phyloP scores from a whole-genome alignment of 1,140 invertebrate genomes.

The Pseudomyrmex gracilis region DNA sequence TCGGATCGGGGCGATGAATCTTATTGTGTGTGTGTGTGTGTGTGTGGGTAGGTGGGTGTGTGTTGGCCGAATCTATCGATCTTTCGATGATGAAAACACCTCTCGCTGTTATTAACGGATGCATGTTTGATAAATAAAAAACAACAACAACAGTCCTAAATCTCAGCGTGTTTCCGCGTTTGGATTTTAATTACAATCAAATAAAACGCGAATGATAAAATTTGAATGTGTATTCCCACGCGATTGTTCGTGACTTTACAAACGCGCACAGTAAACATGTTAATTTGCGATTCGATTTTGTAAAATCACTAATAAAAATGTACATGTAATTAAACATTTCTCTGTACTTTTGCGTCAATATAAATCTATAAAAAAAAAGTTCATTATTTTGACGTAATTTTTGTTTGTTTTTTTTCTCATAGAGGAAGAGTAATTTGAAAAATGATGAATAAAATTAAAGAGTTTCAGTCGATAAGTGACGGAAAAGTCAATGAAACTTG shows the following conservation, averaged over 20 bases:
- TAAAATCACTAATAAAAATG: too few relatives aligned
- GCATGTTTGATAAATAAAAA: not conserved
- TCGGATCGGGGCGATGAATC: not conserved
- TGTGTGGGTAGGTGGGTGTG: too few relatives aligned
- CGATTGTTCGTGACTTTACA: not conserved
- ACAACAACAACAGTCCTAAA: not conserved
- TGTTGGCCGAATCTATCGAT: not conserved
- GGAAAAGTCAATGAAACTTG: conserved; percentile 1
- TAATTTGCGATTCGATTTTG: not conserved
- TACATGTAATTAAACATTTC: not conserved
- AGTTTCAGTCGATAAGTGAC: not conserved
- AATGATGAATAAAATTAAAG: conserved; percentile 3
- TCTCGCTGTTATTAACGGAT: too few relatives aligned
- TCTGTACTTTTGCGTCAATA: too few relatives aligned
- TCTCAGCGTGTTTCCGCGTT: not conserved
- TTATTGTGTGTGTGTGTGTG: conserved; percentile 2
- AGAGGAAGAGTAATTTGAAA: not conserved
- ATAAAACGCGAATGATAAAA: not conserved
- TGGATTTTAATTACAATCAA: not conserved
- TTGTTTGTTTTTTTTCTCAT: too few relatives aligned
- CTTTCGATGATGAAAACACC: conserved; percentile 1
- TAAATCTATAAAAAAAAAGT: not conserved
- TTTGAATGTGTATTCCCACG: not conserved
- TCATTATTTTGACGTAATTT: too few relatives aligned
- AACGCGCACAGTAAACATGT: not conserved